phyloP scores from a whole-genome alignment of 30 jellyfish, hydroid and myxozoan genomes.

The Pelagia noctiluca region DNA sequence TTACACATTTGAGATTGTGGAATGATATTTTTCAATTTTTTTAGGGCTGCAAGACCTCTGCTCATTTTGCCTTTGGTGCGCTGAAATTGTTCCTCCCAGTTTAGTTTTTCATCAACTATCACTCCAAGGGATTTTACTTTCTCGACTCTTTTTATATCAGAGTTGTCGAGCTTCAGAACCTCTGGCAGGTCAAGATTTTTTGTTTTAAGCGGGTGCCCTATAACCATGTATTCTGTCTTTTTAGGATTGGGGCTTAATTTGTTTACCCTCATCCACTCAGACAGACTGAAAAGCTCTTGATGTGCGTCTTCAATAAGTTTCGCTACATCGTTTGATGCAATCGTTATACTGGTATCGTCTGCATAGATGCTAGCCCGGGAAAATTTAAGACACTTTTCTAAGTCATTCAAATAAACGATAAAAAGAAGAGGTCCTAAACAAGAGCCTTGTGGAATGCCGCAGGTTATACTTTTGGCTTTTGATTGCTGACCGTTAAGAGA shows the following conservation, averaged over 20 bases:
- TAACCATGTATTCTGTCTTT: constrained; percentile 34
- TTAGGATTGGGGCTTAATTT: constrained; percentile 40
- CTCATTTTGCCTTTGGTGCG: constrained; percentile 32
- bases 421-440: constrained; percentile 59
- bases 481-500: constrained; percentile 25
- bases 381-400: constrained; percentile 45
- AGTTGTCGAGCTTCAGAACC: constrained; percentile 16
- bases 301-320: constrained; percentile 53
- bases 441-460: constrained; percentile 61
- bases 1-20: constrained; percentile 33
- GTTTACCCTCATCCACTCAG: constrained; percentile 31
- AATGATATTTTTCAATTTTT: constrained; percentile 21
- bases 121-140: constrained; percentile 32
- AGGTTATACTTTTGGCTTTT: constrained; percentile 12
- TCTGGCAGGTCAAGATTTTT: constrained; percentile 51
- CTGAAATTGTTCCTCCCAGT: constrained; percentile 39
- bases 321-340: constrained; percentile 38
- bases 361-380: constrained; percentile 59
- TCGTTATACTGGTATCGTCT: constrained; percentile 47
- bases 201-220: constrained; percentile 41
- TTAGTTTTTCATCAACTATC: constrained; percentile 30
- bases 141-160: constrained; percentile 21
- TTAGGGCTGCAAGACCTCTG: constrained; percentile 47
- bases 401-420: constrained; percentile 28
- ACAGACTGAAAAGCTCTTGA: constrained; percentile 20